phyloP scores from a whole-genome alignment of 2,888 invertebrate species.

The Cryptus viduatorius region DNA sequence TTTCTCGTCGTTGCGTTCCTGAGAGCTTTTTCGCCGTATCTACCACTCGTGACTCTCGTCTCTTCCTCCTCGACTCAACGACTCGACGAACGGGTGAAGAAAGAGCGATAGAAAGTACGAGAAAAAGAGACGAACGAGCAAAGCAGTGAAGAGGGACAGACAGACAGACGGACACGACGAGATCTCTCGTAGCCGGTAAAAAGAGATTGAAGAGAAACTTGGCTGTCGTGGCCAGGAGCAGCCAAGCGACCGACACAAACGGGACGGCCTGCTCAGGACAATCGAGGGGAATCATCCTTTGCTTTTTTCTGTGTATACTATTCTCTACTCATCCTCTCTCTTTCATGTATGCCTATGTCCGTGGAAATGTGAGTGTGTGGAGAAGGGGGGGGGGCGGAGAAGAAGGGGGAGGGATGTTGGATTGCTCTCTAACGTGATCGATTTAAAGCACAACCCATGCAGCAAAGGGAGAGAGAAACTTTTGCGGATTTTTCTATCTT shows the following conservation, averaged over 20 bases:
- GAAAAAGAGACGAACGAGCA: conserved; percentile 14
- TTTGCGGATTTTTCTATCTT: background rate
- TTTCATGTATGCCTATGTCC: background rate
- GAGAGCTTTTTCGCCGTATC: conserved; percentile 48
- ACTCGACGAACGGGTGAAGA: conserved; percentile 45
- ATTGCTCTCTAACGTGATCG: conserved; percentile 19
- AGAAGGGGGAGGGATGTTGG: background rate
- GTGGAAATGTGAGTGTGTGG: background rate
- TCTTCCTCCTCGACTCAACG: conserved; percentile 44
- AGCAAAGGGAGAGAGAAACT: background rate
- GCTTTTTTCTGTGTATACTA: conserved; percentile 11
- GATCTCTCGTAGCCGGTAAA: conserved; percentile 28
- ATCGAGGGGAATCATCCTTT: conserved; percentile 51
- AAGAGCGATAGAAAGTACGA: conserved; percentile 12
- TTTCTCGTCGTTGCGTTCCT: conserved; percentile 30
- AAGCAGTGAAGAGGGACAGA: conserved; percentile 32
- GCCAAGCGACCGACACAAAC: conserved; percentile 35
- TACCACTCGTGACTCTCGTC: conserved; percentile 35
- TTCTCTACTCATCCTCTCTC: background rate
- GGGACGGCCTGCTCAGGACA: conserved; percentile 40
- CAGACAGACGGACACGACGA: conserved; percentile 43
- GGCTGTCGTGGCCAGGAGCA: conserved; percentile 51
- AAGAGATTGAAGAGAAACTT: conserved; percentile 27
- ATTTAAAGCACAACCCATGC: conserved; percentile 2
- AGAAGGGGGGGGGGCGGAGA: background rate